A percentile compares a stretch with the other conserved stretches of the same genome.
phyloP scores from a whole-genome alignment of 2,888 invertebrate species.

The Meteorus cinctellus region DNA sequence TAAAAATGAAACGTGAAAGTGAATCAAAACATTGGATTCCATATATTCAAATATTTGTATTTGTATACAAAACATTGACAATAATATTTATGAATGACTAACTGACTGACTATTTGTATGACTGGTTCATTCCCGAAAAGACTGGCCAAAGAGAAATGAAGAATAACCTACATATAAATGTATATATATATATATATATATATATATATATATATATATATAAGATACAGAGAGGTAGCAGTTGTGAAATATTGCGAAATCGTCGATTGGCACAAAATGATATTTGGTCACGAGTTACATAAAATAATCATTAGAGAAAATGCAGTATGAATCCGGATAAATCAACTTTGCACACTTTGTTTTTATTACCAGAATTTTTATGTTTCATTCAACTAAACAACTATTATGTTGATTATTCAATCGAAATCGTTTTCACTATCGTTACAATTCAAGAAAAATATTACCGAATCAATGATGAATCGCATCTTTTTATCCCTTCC shows the following conservation, averaged over 20 bases:
- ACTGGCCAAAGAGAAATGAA: not conserved
- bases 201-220: not conserved
- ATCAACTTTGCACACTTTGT: not conserved
- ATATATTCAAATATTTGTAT: not conserved
- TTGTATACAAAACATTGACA: not conserved
- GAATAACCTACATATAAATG: not conserved
- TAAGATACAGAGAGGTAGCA: not conserved
- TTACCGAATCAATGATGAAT: too few species aligned
- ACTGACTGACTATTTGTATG: constrained; percentile 2
- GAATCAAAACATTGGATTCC: not conserved
- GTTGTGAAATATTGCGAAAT: constrained; percentile 30
- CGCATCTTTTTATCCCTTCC: too few species aligned
- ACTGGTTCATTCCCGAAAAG: not conserved
- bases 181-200: not conserved
- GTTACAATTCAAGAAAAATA: too few species aligned
- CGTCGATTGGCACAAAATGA: constrained; percentile 31
- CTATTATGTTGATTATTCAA: too few species aligned
- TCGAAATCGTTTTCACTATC: not conserved
- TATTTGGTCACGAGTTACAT: constrained; percentile 31
- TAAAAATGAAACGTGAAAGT: not conserved
- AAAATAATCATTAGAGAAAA: constrained; percentile 21
- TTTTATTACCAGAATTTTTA: not conserved
- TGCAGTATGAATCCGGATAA: not conserved
- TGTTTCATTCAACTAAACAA: too few species aligned
- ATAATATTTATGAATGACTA: constrained; percentile 5